Percentiles rank a stretch among this genome's conserved stretches.
These are phyloP conservation scores for Brenthis hecate DNA, from an alignment of 2,888 invertebrate genomes.

Conservation along the genomic window DNA sequence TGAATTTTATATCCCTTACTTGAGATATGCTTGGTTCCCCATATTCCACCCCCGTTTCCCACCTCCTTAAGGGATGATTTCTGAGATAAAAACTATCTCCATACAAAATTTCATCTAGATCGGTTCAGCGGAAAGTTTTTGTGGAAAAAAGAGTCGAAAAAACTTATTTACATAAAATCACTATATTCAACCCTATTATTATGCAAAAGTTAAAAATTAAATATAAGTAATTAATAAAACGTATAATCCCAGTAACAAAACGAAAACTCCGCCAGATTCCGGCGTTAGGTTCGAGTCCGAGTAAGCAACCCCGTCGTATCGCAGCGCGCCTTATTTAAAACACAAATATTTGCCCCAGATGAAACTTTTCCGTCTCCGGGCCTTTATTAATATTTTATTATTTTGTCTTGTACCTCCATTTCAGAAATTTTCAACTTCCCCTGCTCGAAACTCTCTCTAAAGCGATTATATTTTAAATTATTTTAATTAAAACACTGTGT, in stretches of 20 bases:
- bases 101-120: no score
- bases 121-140: no score
- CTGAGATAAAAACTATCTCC: no score
- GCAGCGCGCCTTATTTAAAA: slow-evolving; percentile 77
- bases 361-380: slow-evolving; percentile 79
- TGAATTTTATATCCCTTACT: no score
- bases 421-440: slow-evolving; percentile 75
- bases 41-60: no score
- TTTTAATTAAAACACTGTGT: slow-evolving; percentile 81
- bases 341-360: slow-evolving; percentile 77
- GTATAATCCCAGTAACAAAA: slow-evolving; percentile 19
- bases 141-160: no score
- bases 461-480: slow-evolving; percentile 82
- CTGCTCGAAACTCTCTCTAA: slow-evolving; percentile 75
- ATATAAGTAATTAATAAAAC: no score
- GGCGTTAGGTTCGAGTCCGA: slow-evolving; percentile 54
- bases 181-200: no score
- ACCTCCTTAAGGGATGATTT: no score
- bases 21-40: no score
- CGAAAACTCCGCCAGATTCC: slow-evolving; percentile 29
- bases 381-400: slow-evolving; percentile 83
- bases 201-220: no score
- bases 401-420: slow-evolving; percentile 80
- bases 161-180: no score
- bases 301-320: slow-evolving; percentile 68